Evolutionary conservation across 2,888 invertebrate species (phyloP).

Genomic region (Sinodicranocentrus sp.): DNA sequence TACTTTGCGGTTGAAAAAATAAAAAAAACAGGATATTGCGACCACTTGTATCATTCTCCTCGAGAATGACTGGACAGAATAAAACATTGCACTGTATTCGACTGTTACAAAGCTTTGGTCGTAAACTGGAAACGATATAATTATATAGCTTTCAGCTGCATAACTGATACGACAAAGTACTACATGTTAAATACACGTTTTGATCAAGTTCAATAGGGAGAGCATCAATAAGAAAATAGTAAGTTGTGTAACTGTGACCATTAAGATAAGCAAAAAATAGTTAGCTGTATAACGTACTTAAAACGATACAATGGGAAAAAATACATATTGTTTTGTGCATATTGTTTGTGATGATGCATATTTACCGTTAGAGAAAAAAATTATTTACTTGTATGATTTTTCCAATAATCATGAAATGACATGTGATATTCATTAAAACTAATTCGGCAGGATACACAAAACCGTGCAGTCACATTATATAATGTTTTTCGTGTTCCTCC

Average conservation of each 20-base stretch:
- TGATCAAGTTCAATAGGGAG: background rate
- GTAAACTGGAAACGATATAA: background rate
- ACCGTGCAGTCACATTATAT: background rate
- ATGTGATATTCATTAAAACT: constrained; percentile 35
- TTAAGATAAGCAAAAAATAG: background rate
- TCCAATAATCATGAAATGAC: constrained; percentile 30
- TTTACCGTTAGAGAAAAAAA: background rate
- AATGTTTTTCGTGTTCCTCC: background rate
- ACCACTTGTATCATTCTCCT: no score
- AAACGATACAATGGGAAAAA: no score
- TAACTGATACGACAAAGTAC: background rate
- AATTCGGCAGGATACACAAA: constrained; percentile 12
- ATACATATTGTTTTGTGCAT: no score
- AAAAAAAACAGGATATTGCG: no score
- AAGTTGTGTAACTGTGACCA: constrained; percentile 5
- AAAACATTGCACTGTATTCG: no score
- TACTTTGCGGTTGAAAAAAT: no score
- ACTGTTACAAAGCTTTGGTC: no score
- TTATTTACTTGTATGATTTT: constrained; percentile 11
- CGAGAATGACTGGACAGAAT: no score
- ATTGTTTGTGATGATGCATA: background rate
- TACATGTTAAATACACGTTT: background rate
- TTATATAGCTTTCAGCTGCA: background rate
- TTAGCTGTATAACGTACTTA: no score
- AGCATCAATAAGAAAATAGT: background rate